These are phyloP conservation scores for Neotragus pygmaeus DNA, from an alignment of 2,113 vertebrate genomes.

Conservation along the genomic window DNA sequence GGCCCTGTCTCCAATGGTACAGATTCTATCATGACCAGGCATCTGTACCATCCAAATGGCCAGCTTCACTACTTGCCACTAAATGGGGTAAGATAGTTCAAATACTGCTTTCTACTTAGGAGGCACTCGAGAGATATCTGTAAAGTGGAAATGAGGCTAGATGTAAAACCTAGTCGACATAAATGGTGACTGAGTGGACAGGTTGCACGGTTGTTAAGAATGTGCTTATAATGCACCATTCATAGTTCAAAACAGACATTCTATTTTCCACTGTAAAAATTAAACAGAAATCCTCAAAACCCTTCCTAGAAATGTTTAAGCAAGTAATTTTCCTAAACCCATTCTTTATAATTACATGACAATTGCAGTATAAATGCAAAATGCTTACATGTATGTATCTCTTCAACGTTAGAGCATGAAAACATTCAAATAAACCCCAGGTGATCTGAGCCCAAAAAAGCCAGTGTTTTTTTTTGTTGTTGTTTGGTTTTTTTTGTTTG, in stretches of 20 bases:
- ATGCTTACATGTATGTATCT: neutral
- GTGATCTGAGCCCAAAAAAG: neutral
- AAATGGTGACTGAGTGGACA: neutral
- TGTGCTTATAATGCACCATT: constrained; percentile 14
- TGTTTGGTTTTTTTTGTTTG: too few relatives aligned
- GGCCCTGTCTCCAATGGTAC: neutral
- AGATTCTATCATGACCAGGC: constrained; percentile 20
- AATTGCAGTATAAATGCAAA: constrained; percentile 52
- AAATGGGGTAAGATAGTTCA: neutral
- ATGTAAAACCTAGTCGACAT: neutral
- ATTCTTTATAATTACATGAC: constrained; percentile 63
- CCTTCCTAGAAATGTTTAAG: neutral
- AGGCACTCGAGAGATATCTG: neutral
- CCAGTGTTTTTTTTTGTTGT: neutral
- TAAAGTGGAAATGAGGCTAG: constrained; percentile 17
- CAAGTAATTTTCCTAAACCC: constrained; percentile 44
- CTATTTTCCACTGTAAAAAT: constrained; percentile 29
- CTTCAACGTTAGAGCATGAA: neutral
- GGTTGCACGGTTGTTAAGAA: neutral
- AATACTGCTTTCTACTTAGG: neutral
- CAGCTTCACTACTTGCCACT: constrained; percentile 16
- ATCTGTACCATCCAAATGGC: constrained; percentile 16
- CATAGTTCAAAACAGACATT: neutral
- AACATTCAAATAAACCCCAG: neutral
- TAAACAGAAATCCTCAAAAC: constrained; percentile 41